These are phyloP conservation scores for Emberiza fucata DNA, from an alignment of 2,113 vertebrate genomes.

Conservation along the genomic window DNA sequence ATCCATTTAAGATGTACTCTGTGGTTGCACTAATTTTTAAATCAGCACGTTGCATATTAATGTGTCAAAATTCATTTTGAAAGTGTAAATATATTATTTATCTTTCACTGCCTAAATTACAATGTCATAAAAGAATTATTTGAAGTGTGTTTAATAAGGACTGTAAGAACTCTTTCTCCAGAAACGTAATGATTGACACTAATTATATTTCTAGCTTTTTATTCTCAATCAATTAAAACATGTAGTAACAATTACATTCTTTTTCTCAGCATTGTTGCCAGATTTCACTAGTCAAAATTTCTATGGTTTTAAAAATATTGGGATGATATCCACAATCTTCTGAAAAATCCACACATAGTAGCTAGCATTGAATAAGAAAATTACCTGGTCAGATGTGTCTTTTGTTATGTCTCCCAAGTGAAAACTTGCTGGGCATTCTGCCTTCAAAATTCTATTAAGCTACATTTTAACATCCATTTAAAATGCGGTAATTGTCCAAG, in stretches of 20 bases:
- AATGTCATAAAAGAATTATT: not conserved
- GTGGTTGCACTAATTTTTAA: not conserved
- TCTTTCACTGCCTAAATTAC: not conserved
- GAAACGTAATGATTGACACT: not conserved
- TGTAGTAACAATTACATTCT: not conserved
- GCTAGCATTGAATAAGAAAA: not conserved
- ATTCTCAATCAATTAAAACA: not conserved
- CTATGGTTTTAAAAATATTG: not conserved
- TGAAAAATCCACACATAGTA: not conserved
- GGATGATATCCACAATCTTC: not conserved
- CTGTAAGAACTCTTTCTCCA: not conserved
- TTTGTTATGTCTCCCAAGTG: not conserved
- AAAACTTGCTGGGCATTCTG: not conserved
- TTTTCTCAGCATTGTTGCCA: not conserved
- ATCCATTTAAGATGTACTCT: not conserved
- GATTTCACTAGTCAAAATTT: not conserved
- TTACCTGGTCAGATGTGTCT: not conserved
- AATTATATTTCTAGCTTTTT: not conserved
- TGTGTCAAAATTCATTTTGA: conserved; percentile 24
- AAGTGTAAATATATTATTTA: conserved; percentile 8
- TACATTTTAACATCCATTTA: not conserved
- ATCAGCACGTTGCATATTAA: conserved; percentile 10
- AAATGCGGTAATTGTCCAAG: not conserved
- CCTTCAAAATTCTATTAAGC: not conserved
- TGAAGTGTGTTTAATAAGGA: not conserved